These are phyloP conservation scores for Lydus trimaculatus DNA, from an alignment of 2,888 invertebrate genomes.

Conservation along the genomic window DNA sequence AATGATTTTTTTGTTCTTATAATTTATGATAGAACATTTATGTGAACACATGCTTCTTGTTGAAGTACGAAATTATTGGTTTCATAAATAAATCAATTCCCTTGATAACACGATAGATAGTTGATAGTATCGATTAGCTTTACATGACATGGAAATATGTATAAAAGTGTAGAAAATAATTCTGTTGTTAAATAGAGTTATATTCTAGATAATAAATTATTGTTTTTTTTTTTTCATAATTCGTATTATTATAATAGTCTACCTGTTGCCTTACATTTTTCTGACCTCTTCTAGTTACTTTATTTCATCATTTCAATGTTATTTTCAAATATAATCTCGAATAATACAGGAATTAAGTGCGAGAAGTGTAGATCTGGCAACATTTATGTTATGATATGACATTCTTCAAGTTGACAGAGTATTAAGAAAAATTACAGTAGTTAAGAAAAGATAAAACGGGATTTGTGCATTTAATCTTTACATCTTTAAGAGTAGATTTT, in stretches of 20 bases:
- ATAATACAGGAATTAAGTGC: neutral
- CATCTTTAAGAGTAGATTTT: too few relatives aligned
- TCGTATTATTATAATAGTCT: neutral
- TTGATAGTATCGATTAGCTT: neutral
- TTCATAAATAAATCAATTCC: conserved; percentile 4
- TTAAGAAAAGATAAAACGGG: neutral
- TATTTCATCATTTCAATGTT: neutral
- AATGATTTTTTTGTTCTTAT: neutral
- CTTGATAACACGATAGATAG: conserved; percentile 4
- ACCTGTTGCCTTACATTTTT: neutral
- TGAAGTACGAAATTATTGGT: neutral
- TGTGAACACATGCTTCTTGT: neutral
- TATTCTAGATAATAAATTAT: neutral
- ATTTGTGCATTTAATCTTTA: too few relatives aligned
- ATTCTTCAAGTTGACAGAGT: neutral
- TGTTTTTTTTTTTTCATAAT: neutral
- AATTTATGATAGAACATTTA: neutral
- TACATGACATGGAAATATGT: conserved; percentile 1
- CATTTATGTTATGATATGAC: too few relatives aligned
- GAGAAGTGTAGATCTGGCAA: too few relatives aligned
- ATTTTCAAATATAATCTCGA: neutral
- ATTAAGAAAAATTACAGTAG: neutral
- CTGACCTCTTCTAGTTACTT: neutral
- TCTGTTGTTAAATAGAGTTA: neutral
- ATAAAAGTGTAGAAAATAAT: neutral